Evolutionary conservation across 2,888 invertebrate species (phyloP).

Genomic region (Therioaphis trifolii): DNA sequence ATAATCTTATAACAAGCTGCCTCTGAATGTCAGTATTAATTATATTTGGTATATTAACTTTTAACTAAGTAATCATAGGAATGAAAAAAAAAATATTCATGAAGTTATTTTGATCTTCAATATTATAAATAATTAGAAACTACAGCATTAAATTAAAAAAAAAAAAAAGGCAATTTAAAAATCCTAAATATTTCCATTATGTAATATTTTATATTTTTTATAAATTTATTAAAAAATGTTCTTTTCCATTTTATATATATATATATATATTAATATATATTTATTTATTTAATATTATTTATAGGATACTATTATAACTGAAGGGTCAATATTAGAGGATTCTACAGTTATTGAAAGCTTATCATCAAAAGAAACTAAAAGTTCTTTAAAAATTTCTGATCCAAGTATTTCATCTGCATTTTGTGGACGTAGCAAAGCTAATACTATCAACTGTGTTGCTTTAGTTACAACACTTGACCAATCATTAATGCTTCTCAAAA

Average conservation of each 20-base stretch:
- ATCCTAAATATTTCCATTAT: too few relatives aligned
- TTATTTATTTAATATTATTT: not conserved
- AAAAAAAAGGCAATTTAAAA: too few relatives aligned
- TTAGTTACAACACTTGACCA: slow-evolving; percentile 54
- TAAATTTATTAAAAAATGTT: too few relatives aligned
- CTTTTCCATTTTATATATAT: not conserved
- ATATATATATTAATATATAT: not conserved
- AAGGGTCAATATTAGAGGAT: slow-evolving; percentile 59
- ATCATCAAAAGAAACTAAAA: slow-evolving; percentile 40
- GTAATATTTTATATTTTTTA: not conserved
- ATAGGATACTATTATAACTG: slow-evolving; percentile 43
- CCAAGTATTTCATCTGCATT: slow-evolving; percentile 52
- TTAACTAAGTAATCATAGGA: too few relatives aligned
- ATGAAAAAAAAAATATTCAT: too few relatives aligned
- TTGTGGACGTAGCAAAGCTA: slow-evolving; percentile 53
- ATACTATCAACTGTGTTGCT: slow-evolving; percentile 47
- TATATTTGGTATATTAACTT: too few relatives aligned
- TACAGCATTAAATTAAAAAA: too few relatives aligned
- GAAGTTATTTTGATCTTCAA: too few relatives aligned
- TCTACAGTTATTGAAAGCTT: slow-evolving; percentile 53
- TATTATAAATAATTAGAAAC: too few relatives aligned
- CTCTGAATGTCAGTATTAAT: too few relatives aligned
- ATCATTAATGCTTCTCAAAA: slow-evolving; percentile 56
- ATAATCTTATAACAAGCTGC: too few relatives aligned
- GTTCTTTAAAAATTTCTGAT: slow-evolving; percentile 35